Percentiles rank a stretch among this genome's conserved stretches.
phyloP scores from a whole-genome alignment of 2,113 vertebrate species.

The Chinchilla lanigera region DNA sequence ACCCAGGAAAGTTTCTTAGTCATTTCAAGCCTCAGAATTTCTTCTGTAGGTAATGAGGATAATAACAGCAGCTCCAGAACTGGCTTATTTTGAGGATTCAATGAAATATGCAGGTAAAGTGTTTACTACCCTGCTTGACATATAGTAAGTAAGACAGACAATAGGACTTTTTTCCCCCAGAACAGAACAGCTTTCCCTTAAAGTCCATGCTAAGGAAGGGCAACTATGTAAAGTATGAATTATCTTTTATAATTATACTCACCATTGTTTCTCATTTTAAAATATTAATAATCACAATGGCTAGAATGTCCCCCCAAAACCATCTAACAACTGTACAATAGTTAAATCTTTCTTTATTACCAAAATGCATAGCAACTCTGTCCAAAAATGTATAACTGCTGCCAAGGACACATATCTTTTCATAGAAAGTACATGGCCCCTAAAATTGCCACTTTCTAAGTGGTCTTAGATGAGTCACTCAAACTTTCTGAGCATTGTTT shows the following conservation, averaged over 20 bases:
- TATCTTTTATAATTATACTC: background rate
- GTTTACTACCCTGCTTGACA: background rate
- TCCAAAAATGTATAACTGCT: background rate
- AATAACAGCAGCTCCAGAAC: fast-evolving
- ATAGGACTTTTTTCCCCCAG: background rate
- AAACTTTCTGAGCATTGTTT: background rate
- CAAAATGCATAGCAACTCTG: background rate
- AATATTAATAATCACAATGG: background rate
- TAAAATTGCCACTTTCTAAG: background rate
- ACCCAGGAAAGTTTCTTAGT: background rate
- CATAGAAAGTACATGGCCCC: background rate
- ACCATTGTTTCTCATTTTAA: background rate
- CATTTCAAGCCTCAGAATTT: background rate
- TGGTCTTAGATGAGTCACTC: background rate
- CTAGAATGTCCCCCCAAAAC: background rate
- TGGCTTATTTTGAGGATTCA: background rate
- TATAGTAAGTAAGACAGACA: background rate
- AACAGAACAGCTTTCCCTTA: background rate
- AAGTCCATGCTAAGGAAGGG: background rate
- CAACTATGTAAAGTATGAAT: background rate
- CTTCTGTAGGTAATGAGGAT: background rate
- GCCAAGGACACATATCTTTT: background rate
- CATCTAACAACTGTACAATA: background rate
- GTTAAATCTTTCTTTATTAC: background rate
- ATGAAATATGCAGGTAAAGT: background rate